These are phyloP conservation scores for Merluccius polli DNA, from an alignment of 2,797 vertebrate genomes.

Conservation along the genomic window DNA sequence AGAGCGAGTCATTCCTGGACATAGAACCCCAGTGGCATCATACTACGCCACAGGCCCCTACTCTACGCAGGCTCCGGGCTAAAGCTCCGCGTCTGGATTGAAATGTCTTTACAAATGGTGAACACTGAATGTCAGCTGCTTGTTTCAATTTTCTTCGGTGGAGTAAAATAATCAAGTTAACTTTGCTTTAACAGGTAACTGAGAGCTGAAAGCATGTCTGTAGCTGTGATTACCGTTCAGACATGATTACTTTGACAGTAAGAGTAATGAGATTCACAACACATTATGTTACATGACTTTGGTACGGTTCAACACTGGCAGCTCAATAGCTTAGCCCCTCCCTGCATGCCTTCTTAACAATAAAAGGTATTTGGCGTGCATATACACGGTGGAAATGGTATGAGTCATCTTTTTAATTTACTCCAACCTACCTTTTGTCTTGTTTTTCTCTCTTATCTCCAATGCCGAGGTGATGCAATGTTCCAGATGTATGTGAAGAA, in stretches of 20 bases:
- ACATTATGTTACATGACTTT: slow-evolving; percentile 3
- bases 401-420: background rate
- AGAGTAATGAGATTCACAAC: background rate
- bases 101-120: background rate
- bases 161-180: background rate
- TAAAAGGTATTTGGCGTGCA: background rate
- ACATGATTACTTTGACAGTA: background rate
- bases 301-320: background rate
- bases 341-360: slow-evolving; percentile 2
- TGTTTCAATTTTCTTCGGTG: background rate
- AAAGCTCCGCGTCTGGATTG: background rate
- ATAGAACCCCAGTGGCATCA: no score
- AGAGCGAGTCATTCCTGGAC: no score
- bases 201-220: background rate
- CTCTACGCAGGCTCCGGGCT: no score
- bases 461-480: background rate
- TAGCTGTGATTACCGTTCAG: background rate
- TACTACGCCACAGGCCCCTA: no score
- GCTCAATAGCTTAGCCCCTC: slow-evolving; percentile 12
- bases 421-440: background rate
- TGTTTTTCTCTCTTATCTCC: background rate
- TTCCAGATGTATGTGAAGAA: background rate
- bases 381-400: background rate
- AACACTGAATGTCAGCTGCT: background rate
- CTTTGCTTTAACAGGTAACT: background rate